A percentile compares a stretch with the other conserved stretches of the same genome.
Evolutionary conservation across 2,113 vertebrate genomes (phyloP).

Genomic region (Hiodon tergisus): DNA sequence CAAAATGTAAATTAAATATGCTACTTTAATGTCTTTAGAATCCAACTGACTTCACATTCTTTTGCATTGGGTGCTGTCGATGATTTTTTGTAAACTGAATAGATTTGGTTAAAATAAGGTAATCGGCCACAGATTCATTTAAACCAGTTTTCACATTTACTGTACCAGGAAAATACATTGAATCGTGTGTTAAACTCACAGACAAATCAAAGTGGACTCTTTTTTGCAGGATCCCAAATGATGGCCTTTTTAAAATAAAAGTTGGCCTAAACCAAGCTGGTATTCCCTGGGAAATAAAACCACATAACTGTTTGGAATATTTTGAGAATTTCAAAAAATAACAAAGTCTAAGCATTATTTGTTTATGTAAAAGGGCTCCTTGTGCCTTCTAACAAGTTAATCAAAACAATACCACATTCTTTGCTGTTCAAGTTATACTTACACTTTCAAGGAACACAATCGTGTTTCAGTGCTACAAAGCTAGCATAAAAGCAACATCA

Average conservation of each 20-base stretch:
- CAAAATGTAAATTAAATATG: neutral
- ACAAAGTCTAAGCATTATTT: neutral
- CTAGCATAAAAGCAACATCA: neutral
- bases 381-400: constrained; percentile 9
- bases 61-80: constrained; percentile 22
- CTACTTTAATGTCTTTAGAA: neutral
- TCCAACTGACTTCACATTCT: constrained; percentile 13
- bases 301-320: constrained; percentile 16
- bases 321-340: constrained; percentile 8
- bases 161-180: constrained; percentile 32
- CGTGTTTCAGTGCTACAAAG: neutral
- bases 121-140: constrained; percentile 9
- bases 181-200: constrained; percentile 28
- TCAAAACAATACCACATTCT: neutral
- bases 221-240: constrained; percentile 57
- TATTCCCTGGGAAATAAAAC: constrained; percentile 57
- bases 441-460: neutral
- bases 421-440: neutral
- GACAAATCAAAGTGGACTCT: constrained; percentile 32
- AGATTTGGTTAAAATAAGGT: constrained; percentile 21
- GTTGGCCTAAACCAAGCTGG: constrained; percentile 38
- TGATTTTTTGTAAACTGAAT: constrained; percentile 26
- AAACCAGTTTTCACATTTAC: constrained; percentile 31
- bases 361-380: constrained; percentile 11
- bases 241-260: constrained; percentile 43